These are phyloP conservation scores for Morbakka virulenta DNA, from an alignment of 30 jellyfish, hydroid and myxozoan genomes.

Conservation along the genomic window DNA sequence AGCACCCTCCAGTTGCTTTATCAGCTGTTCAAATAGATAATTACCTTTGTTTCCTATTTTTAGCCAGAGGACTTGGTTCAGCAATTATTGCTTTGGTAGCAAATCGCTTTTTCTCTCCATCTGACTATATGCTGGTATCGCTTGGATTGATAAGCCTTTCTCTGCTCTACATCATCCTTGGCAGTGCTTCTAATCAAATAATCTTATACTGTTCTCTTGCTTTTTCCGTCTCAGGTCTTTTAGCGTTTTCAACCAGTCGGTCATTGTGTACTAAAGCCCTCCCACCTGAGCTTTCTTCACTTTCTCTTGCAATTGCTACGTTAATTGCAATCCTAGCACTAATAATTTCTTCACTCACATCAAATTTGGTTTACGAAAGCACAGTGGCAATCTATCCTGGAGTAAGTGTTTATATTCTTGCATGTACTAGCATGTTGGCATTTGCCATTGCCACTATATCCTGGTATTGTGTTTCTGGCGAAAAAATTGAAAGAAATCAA, in stretches of 20 bases:
- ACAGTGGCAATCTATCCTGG: slow-evolving; percentile 50
- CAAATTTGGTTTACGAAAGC: slow-evolving; percentile 20
- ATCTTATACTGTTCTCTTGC: slow-evolving; percentile 11
- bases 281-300: slow-evolving; percentile 8
- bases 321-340: slow-evolving; percentile 19
- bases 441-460: no score
- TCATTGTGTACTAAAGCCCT: slow-evolving; percentile 40
- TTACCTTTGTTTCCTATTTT: slow-evolving; percentile 12
- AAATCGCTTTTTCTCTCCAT: slow-evolving; percentile 2
- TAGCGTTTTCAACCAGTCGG: slow-evolving; percentile 40
- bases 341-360: slow-evolving; percentile 28
- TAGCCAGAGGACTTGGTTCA: slow-evolving; percentile 35
- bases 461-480: no score
- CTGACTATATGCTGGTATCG: slow-evolving; percentile 14
- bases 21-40: slow-evolving; percentile 30
- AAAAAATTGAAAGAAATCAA: no score
- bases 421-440: no score
- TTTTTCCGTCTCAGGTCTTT: slow-evolving; percentile 34
- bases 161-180: slow-evolving; percentile 15
- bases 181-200: slow-evolving; percentile 1
- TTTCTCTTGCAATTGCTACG: slow-evolving; percentile 32
- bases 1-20: slow-evolving; percentile 46
- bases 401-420: slow-evolving; percentile 26
- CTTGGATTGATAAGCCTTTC: slow-evolving; percentile 32
- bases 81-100: slow-evolving; percentile 20